Conservation (phyloP, 2,113 vertebrate genomes). For the Xerus inauris region DNA sequence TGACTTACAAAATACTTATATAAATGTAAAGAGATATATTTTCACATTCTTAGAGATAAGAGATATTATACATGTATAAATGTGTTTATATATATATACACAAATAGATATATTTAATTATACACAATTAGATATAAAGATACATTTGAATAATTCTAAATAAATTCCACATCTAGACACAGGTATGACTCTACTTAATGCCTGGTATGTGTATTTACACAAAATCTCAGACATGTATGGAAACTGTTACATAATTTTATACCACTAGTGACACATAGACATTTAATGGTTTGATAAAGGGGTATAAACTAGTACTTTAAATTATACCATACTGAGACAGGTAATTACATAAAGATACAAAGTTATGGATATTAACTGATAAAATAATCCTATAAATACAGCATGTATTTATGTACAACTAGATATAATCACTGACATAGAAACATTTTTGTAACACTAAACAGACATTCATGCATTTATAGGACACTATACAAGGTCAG, state of each 20-base stretch:
- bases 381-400: background rate
- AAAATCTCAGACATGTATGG: background rate
- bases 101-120: background rate
- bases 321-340: background rate
- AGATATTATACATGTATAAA: background rate
- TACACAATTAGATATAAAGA: background rate
- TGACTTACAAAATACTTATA: background rate
- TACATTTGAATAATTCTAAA: background rate
- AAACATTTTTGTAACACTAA: background rate
- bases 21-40: background rate
- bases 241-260: background rate
- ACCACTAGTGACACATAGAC: background rate
- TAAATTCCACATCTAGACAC: background rate
- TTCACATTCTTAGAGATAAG: background rate
- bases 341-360: background rate
- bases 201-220: background rate
- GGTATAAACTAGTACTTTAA: background rate
- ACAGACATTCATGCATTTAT: background rate
- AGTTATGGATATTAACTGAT: background rate
- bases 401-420: background rate
- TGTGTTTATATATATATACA: background rate
- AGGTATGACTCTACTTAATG: background rate
- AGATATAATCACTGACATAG: background rate
- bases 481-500: background rate
- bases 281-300: background rate